Base-by-base conservation (phyloP, 2,113 vertebrate species). In the Fregetta grallaria region DNA sequence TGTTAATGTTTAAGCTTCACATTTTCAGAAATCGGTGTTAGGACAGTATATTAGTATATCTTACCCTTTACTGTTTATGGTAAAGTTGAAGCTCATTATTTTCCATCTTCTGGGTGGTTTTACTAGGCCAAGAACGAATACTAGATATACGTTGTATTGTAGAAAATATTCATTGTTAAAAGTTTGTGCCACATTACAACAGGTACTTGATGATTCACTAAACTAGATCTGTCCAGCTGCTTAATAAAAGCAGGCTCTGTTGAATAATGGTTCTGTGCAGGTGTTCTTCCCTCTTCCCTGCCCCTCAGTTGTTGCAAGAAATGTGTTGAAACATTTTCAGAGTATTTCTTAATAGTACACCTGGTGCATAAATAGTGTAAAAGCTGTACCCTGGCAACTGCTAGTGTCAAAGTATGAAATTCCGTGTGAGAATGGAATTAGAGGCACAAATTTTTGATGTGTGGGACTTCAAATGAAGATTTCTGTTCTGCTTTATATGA, bases 141-240 rank as follows among this genome's bases (percentile, higher is more conserved):
- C 15, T 63, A 0, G 25, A 7, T 58, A 8, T 1, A 44, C 8
- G 1, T 26, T 55, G 13, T 49, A 34, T 17, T 27, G 47, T 15
- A 59, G 63, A 40, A 90, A 34, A 47, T 55, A 5, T 17, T 92
- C 10, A 4, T 63, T 63, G 27, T 38, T 66, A 6, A 25, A 50
- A 53, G 30, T 8, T 63, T n/a, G 29, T 76, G 32, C 63, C 47
- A 25, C 22, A 3, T 44, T 36, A 10, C 36, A 66, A 16, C 62
- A 87, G 36, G 27, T 75, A 61, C 42, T 16, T 30, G 42, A 34
- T 63, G 89, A 63, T 59, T 94, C n/a, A 3, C 65, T 79, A 1
- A 73, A 21, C 77, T 79, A 30, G 16, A 30, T 79, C 40, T 86
- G 52, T 50, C 72, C 90, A 77, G 72, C 85, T 70, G 7, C 59